phyloP scores from a whole-genome alignment of 2,888 invertebrate species.

The Rotaria socialis region DNA sequence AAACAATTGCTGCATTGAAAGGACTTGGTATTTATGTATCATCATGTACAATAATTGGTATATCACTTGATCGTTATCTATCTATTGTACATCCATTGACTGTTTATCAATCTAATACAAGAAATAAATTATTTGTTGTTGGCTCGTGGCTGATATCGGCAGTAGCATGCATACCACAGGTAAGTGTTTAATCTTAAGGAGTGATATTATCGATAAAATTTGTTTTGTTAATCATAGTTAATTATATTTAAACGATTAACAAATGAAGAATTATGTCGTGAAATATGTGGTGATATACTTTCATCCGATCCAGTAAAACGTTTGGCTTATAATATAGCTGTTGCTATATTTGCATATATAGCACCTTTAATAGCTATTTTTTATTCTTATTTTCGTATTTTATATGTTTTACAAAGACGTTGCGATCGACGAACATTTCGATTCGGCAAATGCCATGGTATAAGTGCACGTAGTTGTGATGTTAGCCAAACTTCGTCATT shows the following conservation, averaged over 20 bases:
- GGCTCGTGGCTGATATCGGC: not conserved
- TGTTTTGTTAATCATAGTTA: not conserved
- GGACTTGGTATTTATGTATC: not conserved
- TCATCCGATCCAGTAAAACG: not conserved
- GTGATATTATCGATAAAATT: not conserved
- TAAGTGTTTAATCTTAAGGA: not conserved
- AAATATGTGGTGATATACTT: slow-evolving; percentile 25
- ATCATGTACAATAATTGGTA: slow-evolving; percentile 15
- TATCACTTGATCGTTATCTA: slow-evolving; percentile 2
- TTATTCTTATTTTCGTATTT: slow-evolving; percentile 30
- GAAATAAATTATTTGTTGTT: slow-evolving; percentile 21
- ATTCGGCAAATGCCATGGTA: not conserved
- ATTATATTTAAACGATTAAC: slow-evolving; percentile 10
- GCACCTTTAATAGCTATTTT: slow-evolving; percentile 15
- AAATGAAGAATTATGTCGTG: slow-evolving; percentile 13
- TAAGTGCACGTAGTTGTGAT: not conserved
- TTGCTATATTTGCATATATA: not conserved
- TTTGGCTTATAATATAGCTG: slow-evolving; percentile 28
- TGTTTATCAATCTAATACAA: not conserved
- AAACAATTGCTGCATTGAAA: not conserved
- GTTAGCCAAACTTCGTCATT: not conserved
- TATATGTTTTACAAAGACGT: slow-evolving; percentile 30
- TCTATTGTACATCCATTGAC: slow-evolving; percentile 18
- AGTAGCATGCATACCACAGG: not conserved
- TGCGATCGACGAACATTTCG: slow-evolving; percentile 35